Evolutionary conservation across 2,797 vertebrate species (phyloP), one percentile per base, ranked within the genome.

Genomic region (Micrastur ruficollis): DNA sequence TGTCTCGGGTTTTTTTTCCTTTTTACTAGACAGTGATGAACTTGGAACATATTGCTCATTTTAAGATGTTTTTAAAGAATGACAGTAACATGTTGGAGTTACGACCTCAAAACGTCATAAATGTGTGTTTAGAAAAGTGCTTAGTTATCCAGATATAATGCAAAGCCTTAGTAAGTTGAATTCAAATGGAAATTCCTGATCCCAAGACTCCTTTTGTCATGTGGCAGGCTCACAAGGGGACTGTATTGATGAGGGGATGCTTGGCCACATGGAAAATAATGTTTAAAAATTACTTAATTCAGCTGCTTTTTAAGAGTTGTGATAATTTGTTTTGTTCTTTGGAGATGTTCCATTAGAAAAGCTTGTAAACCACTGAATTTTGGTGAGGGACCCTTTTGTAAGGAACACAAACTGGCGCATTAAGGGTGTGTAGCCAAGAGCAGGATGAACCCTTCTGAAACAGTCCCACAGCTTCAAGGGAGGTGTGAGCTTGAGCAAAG

Each of bases 41-140:
- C 11, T 2, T 81, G 65, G 23, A 90, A 78, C n/a, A 68, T 55
- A 72, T 22, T 76, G 62, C 20, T 91, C 16, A 17, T 80, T 91
- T 91, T 72, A 81, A 38, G 42, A 42, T 19, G 22, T 34, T 62
- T 86, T 61, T 67, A 58, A 86, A 79, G 70, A 89, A 53, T 32
- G 29, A 25, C 62, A 38, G 27, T 34, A 74, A 46, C 23, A 8
- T 32, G 12, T 59, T 67, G 22, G 46, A 61, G 18, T 56, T 92
- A 59, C 0, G 0, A 81, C 46, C 23, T 68, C 40, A 65, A 78
- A 81, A 40, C 2, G 0, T 53, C 16, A 3, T 32, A 36, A 62
- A 36, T 7, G 29, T 46, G 5, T 52, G 7, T 84, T 86, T 56
- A 72, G 29, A 61, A 22, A 73, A 81, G 27, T n/a, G 7, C 29